A percentile compares a stretch with the other conserved stretches of the same genome.
Conservation (phyloP, 2,888 invertebrate genomes). For the Tupiocoris notatus region DNA sequence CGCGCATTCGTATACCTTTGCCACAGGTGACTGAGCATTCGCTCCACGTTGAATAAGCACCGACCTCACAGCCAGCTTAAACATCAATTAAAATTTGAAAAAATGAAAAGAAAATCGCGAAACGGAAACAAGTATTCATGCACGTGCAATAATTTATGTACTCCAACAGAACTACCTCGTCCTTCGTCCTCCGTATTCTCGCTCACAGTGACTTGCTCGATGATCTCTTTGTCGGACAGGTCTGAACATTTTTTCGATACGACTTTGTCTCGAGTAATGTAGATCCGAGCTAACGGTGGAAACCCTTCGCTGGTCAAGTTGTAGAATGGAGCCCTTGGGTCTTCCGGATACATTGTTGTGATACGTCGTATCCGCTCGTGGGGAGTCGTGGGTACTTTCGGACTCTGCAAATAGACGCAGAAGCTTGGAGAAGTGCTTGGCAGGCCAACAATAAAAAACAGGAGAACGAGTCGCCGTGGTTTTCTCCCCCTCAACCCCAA, state of each 20-base stretch:
- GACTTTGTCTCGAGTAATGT: slow-evolving; percentile 65
- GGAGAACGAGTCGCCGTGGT: no score
- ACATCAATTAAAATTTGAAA: neutral
- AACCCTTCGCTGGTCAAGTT: slow-evolving; percentile 67
- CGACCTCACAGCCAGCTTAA: slow-evolving; percentile 77
- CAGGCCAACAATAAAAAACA: no score
- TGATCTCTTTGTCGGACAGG: slow-evolving; percentile 49
- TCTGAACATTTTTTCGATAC: slow-evolving; percentile 52
- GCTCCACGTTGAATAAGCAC: slow-evolving; percentile 74
- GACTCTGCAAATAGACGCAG: no score
- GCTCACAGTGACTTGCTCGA: slow-evolving; percentile 53
- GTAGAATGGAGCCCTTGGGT: slow-evolving; percentile 90
- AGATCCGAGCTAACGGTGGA: slow-evolving; percentile 80
- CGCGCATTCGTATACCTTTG: slow-evolving; percentile 78
- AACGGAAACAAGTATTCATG: neutral
- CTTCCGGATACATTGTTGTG: slow-evolving; percentile 86
- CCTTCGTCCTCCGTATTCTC: slow-evolving; percentile 68
- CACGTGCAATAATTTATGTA: no score
- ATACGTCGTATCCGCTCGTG: slow-evolving; percentile 84
- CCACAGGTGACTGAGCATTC: slow-evolving; percentile 85
- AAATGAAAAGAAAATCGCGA: no score
- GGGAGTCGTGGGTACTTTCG: slow-evolving; percentile 72
- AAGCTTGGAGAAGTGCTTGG: no score
- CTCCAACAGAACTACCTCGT: slow-evolving; percentile 68
- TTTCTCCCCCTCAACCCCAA: no score